These are phyloP conservation scores for Mythimna lalbum DNA, from an alignment of 2,888 invertebrate genomes.

Conservation along the genomic window DNA sequence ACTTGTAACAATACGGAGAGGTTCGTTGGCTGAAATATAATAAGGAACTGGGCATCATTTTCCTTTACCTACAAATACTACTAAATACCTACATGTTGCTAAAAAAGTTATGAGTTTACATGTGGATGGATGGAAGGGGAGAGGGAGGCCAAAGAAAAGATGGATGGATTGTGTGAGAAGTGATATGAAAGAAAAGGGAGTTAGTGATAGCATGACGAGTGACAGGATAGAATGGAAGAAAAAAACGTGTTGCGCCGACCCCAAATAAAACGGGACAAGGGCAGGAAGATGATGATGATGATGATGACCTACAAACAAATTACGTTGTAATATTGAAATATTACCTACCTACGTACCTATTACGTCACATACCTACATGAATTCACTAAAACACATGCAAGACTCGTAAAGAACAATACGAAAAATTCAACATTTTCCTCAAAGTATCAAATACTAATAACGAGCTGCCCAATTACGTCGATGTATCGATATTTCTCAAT, in stretches of 20 bases:
- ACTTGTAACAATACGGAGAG: background rate
- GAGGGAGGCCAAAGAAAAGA: too few relatives aligned
- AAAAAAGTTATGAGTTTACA: too few relatives aligned
- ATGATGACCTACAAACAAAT: too few relatives aligned
- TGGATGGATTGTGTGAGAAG: too few relatives aligned
- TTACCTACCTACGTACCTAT: background rate
- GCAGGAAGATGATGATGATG: too few relatives aligned
- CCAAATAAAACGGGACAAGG: too few relatives aligned
- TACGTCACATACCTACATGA: background rate
- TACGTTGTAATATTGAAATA: background rate
- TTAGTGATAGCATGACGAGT: too few relatives aligned
- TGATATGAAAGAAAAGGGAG: too few relatives aligned
- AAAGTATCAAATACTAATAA: constrained; percentile 20
- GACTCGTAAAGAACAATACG: background rate
- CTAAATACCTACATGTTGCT: too few relatives aligned
- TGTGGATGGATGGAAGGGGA: too few relatives aligned
- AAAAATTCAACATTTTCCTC: constrained; percentile 32
- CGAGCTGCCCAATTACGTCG: constrained; percentile 29
- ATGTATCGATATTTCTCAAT: constrained; percentile 48
- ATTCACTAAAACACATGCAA: background rate
- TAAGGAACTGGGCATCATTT: background rate
- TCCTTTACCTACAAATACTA: background rate
- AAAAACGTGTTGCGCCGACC: too few relatives aligned
- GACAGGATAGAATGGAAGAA: too few relatives aligned
- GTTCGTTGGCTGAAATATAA: background rate